These are phyloP conservation scores for Alcedo atthis DNA, from an alignment of 2,797 vertebrate genomes.

Conservation along the genomic window DNA sequence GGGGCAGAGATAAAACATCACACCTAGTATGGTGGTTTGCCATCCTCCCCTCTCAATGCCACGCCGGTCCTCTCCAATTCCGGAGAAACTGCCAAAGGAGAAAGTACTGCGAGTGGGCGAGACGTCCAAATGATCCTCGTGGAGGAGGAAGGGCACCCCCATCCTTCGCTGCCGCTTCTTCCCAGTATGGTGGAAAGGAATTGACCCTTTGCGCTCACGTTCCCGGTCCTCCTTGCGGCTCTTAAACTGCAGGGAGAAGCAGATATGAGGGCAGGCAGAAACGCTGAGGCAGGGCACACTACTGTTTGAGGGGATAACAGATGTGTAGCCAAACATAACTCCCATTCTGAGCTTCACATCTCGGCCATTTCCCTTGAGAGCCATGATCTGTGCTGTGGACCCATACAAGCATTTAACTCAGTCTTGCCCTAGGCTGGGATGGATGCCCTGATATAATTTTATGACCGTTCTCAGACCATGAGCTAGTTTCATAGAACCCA, in stretches of 20 bases:
- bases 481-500: neutral
- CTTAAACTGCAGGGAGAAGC: conserved; percentile 85
- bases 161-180: conserved; percentile 95
- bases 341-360: neutral
- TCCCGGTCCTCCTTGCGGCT: conserved; percentile 95
- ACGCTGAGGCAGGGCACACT: neutral
- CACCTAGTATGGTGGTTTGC: conserved; percentile 97
- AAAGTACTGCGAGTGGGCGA: conserved; percentile 97
- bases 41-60: conserved; percentile 92
- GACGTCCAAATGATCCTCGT: conserved; percentile 95
- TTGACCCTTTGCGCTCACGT: conserved; percentile 95
- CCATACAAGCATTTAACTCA: neutral
- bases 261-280: neutral
- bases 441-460: neutral
- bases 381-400: neutral
- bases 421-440: neutral
- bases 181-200: conserved; percentile 92
- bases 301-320: neutral
- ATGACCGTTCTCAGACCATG: neutral
- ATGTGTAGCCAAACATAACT: neutral
- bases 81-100: conserved; percentile 97
- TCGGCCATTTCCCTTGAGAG: neutral
- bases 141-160: conserved; percentile 94
- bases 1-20: neutral
- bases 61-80: conserved; percentile 93